A percentile compares a stretch with the other conserved stretches of the same genome.
phyloP scores from a whole-genome alignment of 2,888 invertebrate genomes.

The Blastobasis lacticolella region DNA sequence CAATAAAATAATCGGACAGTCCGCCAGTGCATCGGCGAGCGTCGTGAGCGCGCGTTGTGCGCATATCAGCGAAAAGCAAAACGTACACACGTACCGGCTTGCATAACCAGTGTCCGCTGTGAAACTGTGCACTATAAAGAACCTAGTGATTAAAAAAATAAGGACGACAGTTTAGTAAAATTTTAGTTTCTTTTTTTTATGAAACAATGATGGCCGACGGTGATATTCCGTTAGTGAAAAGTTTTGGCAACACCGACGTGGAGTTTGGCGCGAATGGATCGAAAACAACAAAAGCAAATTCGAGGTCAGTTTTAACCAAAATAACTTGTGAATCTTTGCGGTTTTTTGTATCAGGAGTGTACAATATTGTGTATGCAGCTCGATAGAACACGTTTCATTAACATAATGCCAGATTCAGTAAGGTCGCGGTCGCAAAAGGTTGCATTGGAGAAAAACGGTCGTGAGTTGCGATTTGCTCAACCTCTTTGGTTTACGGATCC shows the following conservation, averaged over 20 bases:
- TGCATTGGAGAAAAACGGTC: neutral
- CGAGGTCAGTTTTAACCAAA: constrained; percentile 36
- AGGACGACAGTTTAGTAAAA: constrained; percentile 11
- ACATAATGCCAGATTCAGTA: neutral
- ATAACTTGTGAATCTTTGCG: too few relatives aligned
- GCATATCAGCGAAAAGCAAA: constrained; percentile 1
- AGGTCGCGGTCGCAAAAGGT: constrained; percentile 2
- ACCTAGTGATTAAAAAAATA: constrained; percentile 10
- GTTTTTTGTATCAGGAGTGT: too few relatives aligned
- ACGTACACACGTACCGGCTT: neutral
- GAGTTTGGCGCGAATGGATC: constrained; percentile 59
- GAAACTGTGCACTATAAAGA: constrained; percentile 4
- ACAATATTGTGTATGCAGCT: neutral
- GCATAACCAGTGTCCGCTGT: neutral
- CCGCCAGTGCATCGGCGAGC: constrained; percentile 32
- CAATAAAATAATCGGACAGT: constrained; percentile 56
- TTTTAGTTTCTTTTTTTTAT: constrained; percentile 8
- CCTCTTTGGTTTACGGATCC: too few relatives aligned
- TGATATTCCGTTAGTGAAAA: constrained; percentile 60
- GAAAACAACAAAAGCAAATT: constrained; percentile 55
- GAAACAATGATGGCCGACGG: constrained; percentile 59
- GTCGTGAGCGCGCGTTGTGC: constrained; percentile 25
- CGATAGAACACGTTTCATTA: neutral
- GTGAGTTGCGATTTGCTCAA: too few relatives aligned
- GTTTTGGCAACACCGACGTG: constrained; percentile 58